Conservation (phyloP, 1,140 invertebrate species). For the Stratiolaelaps scimitus region DNA sequence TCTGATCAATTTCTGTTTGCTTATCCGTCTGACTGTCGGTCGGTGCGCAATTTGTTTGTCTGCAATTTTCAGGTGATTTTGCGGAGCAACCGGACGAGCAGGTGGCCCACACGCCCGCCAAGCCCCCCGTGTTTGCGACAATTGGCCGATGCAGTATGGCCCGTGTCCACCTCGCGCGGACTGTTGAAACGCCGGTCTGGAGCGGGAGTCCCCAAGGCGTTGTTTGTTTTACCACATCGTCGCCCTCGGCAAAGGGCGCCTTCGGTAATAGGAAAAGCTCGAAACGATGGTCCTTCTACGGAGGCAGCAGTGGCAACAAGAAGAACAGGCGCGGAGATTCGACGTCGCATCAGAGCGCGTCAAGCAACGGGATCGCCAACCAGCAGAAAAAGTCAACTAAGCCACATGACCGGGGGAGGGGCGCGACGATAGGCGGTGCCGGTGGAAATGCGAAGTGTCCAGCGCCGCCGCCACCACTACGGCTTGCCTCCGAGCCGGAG, state of each 20-base stretch:
- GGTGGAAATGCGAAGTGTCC: background rate
- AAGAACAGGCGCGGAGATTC: background rate
- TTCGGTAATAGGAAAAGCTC: background rate
- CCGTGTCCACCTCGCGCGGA: background rate
- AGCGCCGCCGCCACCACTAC: background rate
- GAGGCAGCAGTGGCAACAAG: constrained; percentile 5
- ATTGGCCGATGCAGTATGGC: constrained; percentile 21
- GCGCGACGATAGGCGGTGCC: too few relatives aligned
- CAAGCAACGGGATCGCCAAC: too few relatives aligned
- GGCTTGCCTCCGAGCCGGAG: constrained; percentile 1
- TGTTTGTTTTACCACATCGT: constrained; percentile 9
- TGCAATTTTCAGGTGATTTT: too few relatives aligned
- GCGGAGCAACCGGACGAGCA: too few relatives aligned
- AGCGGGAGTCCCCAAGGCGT: constrained; percentile 14
- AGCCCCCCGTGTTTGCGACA: constrained; percentile 9
- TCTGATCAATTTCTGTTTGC: too few relatives aligned
- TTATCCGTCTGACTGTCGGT: too few relatives aligned
- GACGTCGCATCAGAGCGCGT: background rate
- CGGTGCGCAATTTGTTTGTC: too few relatives aligned
- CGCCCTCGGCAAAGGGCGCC: background rate
- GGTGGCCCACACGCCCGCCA: too few relatives aligned
- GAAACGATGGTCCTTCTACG: constrained; percentile 24
- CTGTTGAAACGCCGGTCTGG: constrained; percentile 8
- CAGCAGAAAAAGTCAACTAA: too few relatives aligned
- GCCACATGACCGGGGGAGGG: too few relatives aligned